Base-by-base conservation (phyloP, 2,113 vertebrate genomes). In the Cephalopterus ornatus region DNA sequence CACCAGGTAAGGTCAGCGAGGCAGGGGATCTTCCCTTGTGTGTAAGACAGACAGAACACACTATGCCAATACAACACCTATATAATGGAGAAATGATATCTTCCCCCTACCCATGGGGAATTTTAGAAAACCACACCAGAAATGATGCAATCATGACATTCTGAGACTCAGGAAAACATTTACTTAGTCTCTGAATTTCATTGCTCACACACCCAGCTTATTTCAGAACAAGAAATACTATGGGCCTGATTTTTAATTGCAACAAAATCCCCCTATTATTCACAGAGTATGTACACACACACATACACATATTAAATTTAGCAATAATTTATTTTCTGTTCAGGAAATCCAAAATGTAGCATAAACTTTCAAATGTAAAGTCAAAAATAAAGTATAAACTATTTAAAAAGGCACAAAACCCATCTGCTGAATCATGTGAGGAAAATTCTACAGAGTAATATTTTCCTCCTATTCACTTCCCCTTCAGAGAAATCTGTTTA, bases 1-100 rank as follows among this genome's bases (percentile, higher is more conserved):
- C 17, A 62, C 28, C 4, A 33, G 42, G 55, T 9, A 16, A 44
- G 33, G 35, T 11, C 35, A 81, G 41, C 6, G 82, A 68, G 76
- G 18, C 35, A 59, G 28, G 23, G 24, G 1, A 0, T 28, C 15
- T 58, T 72, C 20, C 30, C 15, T 27, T 12, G 21, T 5, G 8
- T 18, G 6, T 56, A 18, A 47, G 44, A 46, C 30, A 83, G 53
- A 4, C 21, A 55, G 67, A 86, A 44, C 47, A 15, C 53, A 17
- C 18, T 22, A 3, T 4, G 1, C 3, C 39, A 22, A 10, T 39
- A 11, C 8, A 30, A 30, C 22, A 4, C 2, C 0, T 6, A 4
- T 11, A 2, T 14, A 56, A 12, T 8, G 23, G 56, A 59, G 44
- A 85, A 82, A 81, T 20, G 1, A 2, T 70, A 46, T 55, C 26